Conservation (phyloP, 2,797 vertebrate species). For the Moxostoma hubbsi region DNA sequence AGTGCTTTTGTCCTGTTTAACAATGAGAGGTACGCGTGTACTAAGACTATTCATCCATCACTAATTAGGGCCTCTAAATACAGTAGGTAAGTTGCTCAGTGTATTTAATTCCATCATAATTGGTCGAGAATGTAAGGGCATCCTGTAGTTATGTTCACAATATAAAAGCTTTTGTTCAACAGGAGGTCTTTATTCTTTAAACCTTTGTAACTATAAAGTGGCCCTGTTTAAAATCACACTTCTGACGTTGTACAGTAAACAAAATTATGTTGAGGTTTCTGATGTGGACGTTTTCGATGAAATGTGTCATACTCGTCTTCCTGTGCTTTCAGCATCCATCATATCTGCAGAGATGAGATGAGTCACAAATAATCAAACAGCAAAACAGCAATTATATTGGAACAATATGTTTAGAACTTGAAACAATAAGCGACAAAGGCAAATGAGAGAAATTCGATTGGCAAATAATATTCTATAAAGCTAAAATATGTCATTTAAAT, state of each 20-base stretch:
- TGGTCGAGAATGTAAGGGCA: background rate
- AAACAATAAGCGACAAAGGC: background rate
- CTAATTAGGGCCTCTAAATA: background rate
- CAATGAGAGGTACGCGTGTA: conserved; percentile 32
- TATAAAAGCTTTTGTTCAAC: background rate
- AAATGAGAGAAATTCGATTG: background rate
- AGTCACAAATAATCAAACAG: conserved; percentile 26
- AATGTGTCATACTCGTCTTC: conserved; percentile 43
- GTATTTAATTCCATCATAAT: background rate
- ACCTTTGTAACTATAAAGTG: background rate
- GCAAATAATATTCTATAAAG: no score
- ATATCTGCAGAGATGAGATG: conserved; percentile 17
- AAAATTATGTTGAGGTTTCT: background rate
- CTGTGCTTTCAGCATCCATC: conserved; percentile 42
- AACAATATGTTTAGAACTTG: conserved; percentile 4
- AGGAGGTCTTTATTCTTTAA: conserved; percentile 4
- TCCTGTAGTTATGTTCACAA: background rate
- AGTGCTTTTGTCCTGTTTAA: background rate
- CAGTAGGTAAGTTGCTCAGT: background rate
- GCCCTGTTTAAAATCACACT: no score
- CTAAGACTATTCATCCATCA: conserved; percentile 22
- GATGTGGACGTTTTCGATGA: conserved; percentile 43
- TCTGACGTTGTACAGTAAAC: background rate
- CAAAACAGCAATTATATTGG: background rate
- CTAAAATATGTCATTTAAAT: no score